Base-by-base conservation (phyloP, 2,797 vertebrate genomes). In the Oreonectes daqikongensis region DNA sequence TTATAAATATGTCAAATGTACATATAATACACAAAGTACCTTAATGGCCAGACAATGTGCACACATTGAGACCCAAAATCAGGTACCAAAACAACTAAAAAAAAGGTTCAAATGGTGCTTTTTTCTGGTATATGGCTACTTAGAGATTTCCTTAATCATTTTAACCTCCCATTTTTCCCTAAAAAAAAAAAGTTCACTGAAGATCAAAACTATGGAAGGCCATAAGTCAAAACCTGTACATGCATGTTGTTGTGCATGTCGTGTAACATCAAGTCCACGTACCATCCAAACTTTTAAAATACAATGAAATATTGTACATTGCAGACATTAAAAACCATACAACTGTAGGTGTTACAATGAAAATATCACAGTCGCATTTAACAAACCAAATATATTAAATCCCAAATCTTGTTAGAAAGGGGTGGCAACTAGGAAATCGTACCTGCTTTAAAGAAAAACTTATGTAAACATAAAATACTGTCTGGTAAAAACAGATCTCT, bases 1-100 rank as follows among this genome's bases (percentile, higher is more conserved):
- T 94, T 94, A 94, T 94, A 94, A 94, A 94, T 94, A 94, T 94
- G 92, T 94, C 88, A 92, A 94, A 94, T 94, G 89, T 94, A 94
- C 94, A 94, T 90, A 94, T 93, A 93, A 93, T 94, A 94, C 93
- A 94, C 89, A 91, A 85, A 92, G 90, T 93, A 94, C 92, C 92
- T 89, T 87, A 85, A 89, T 84, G 89, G 89, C 82, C 82, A 17
- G 81, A 84, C 86, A 86, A 90, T 85, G 87, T 87, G 53, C 72
- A 84, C 67, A 81, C 85, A 85, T 65, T 22, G 71, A 85, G 87
- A 90, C 88, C 73, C 89, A 84, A 90, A 88, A 82, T 74, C 66
- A 89, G 91, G 89, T 90, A 92, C 90, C 90, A 83, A 88, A 50
- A 71, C 71, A 65, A 82, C 72, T 68, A 53, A 81, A 75, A 72